Conservation (phyloP, 2,888 invertebrate genomes). For the Drymonia ruficornis region DNA sequence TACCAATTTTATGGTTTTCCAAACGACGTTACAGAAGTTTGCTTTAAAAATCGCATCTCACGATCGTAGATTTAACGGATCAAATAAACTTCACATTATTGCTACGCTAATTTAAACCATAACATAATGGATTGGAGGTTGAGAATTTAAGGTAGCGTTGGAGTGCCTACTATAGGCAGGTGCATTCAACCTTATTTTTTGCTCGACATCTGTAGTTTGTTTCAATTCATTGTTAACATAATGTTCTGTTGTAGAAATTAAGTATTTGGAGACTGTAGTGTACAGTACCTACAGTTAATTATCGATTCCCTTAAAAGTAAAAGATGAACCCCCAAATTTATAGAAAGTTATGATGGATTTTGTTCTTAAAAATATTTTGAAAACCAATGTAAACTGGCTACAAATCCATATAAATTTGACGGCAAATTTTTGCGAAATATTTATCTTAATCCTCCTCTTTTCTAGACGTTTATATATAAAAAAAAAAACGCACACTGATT, state of each 20-base stretch:
- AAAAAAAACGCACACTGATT: not conserved
- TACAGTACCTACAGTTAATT: too few relatives aligned
- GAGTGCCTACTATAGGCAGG: slow-evolving; percentile 33
- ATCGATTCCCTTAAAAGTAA: too few relatives aligned
- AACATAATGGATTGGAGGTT: not conserved
- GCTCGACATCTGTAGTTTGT: slow-evolving; percentile 16
- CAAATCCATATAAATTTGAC: too few relatives aligned
- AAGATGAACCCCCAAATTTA: too few relatives aligned
- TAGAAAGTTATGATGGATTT: too few relatives aligned
- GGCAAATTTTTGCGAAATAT: too few relatives aligned
- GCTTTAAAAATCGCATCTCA: slow-evolving; percentile 15
- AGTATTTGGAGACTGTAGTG: too few relatives aligned
- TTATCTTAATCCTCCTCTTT: too few relatives aligned
- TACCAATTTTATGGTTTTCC: not conserved
- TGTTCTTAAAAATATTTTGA: too few relatives aligned
- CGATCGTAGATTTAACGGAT: slow-evolving; percentile 25
- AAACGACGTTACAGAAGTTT: slow-evolving; percentile 3
- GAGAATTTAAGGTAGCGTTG: slow-evolving; percentile 5
- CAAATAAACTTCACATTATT: not conserved
- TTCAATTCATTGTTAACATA: slow-evolving; percentile 13
- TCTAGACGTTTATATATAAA: too few relatives aligned
- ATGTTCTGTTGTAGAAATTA: too few relatives aligned
- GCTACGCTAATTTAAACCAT: slow-evolving; percentile 15
- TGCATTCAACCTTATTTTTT: slow-evolving; percentile 45
- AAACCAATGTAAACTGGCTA: too few relatives aligned